These are phyloP conservation scores for Oophaga pumilio DNA, from an alignment of 2,113 vertebrate genomes.

Conservation along the genomic window DNA sequence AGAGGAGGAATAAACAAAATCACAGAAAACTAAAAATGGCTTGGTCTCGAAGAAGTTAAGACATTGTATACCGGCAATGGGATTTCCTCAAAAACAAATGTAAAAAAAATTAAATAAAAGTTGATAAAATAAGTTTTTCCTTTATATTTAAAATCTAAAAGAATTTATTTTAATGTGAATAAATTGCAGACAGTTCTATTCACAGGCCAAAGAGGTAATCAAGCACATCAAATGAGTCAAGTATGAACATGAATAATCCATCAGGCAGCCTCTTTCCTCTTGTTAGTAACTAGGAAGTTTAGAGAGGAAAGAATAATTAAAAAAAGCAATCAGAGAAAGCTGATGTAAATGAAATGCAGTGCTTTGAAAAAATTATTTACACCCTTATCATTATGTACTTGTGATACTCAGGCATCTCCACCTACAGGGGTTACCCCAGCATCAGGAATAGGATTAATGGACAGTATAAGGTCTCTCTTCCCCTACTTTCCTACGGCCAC, in stretches of 20 bases:
- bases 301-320: not conserved
- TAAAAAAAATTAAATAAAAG: not conserved
- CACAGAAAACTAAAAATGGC: too few species aligned
- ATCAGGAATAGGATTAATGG: too few species aligned
- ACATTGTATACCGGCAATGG: too few species aligned
- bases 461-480: too few species aligned
- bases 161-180: not conserved
- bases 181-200: not conserved
- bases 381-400: not conserved
- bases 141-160: not conserved
- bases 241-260: conserved; percentile 1
- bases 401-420: too few species aligned
- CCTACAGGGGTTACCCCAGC: too few species aligned
- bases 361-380: not conserved
- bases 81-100: too few species aligned
- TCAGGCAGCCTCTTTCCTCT: not conserved
- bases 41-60: too few species aligned
- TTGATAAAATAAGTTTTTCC: not conserved
- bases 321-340: not conserved
- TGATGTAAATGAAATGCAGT: not conserved
- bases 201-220: not conserved
- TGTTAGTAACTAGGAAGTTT: not conserved
- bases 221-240: not conserved
- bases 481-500: too few species aligned
- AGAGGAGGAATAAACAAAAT: too few species aligned